These are phyloP conservation scores for Drosophila ananassae DNA, from an alignment of 1,140 invertebrate species.

Conservation along the genomic window DNA sequence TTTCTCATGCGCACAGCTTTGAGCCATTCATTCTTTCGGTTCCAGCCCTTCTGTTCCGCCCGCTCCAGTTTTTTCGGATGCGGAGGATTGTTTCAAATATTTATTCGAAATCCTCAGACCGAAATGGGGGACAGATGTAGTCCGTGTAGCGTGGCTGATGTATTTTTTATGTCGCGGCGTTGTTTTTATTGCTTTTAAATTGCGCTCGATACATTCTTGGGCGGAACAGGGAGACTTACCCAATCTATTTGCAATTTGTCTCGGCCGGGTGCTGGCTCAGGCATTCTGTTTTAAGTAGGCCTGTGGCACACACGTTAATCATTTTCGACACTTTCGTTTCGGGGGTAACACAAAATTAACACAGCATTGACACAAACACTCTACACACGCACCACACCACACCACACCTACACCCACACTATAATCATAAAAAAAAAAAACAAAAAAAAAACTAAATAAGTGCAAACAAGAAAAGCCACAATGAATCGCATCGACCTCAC, in stretches of 20 bases:
- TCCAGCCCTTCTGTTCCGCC: slow-evolving; percentile 5
- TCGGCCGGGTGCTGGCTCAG: slow-evolving; percentile 7
- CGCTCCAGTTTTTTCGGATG: slow-evolving; percentile 20
- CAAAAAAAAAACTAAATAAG: slow-evolving; percentile 1
- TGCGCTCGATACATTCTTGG: slow-evolving; percentile 63
- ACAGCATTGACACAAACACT: not conserved
- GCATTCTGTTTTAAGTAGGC: slow-evolving; percentile 34
- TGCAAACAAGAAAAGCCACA: not conserved
- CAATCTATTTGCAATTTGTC: slow-evolving; percentile 52
- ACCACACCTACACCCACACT: not conserved
- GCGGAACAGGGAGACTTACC: slow-evolving; percentile 14
- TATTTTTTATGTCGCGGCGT: slow-evolving; percentile 73
- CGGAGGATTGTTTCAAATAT: slow-evolving; percentile 64
- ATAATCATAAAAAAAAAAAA: not conserved
- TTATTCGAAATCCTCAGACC: slow-evolving; percentile 54
- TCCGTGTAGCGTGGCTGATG: slow-evolving; percentile 56
- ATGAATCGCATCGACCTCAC: slow-evolving; percentile 77
- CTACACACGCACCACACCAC: not conserved
- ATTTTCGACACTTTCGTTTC: slow-evolving; percentile 1
- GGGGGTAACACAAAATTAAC: not conserved
- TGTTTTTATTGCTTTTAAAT: slow-evolving; percentile 76
- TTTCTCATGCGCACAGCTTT: slow-evolving; percentile 74
- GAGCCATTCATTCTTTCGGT: slow-evolving; percentile 38
- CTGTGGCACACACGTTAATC: slow-evolving; percentile 27
- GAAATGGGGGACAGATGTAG: slow-evolving; percentile 46